Evolutionary conservation across 2,113 vertebrate genomes (phyloP).

Genomic region (Piprites chloris): DNA sequence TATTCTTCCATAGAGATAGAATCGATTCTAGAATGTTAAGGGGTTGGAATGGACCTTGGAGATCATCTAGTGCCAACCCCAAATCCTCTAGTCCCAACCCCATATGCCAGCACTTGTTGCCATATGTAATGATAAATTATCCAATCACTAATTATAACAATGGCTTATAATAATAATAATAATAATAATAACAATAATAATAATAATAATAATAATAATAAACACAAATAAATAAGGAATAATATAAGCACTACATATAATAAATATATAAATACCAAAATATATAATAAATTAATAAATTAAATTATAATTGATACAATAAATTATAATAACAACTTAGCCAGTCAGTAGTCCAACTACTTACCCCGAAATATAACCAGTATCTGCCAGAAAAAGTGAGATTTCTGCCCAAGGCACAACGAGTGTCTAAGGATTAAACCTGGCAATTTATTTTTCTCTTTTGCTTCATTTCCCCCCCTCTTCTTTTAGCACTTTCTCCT

Average conservation of each 20-base stretch:
- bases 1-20: not conserved
- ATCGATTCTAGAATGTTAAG: not conserved
- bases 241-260: no score
- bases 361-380: not conserved
- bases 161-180: no score
- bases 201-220: no score
- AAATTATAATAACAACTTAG: not conserved
- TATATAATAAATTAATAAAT: no score
- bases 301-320: no score
- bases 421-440: not conserved
- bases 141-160: no score
- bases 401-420: accelerated
- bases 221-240: no score
- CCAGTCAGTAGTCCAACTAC: not conserved
- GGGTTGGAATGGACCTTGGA: not conserved
- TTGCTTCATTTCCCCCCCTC: not conserved
- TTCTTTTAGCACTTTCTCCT: not conserved
- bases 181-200: no score
- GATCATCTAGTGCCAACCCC: not conserved
- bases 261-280: no score
- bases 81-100: not conserved
- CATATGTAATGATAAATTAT: not conserved
- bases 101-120: not conserved
- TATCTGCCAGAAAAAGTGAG: not conserved
- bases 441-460: not conserved